Evolutionary conservation across 2,113 vertebrate genomes (phyloP).

Genomic region (Tringa solitaria): DNA sequence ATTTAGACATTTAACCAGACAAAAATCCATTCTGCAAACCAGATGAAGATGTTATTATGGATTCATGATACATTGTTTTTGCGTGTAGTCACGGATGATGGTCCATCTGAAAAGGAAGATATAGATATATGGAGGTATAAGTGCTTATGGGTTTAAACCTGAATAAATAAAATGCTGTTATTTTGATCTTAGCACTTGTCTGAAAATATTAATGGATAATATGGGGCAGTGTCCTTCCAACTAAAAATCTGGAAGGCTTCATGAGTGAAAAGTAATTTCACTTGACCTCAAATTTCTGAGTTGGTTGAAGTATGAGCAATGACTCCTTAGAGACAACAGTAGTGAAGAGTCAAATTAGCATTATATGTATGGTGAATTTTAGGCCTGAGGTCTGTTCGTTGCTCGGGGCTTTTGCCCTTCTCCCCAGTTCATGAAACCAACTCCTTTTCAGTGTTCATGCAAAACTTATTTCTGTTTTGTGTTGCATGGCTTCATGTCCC

Average conservation of each 20-base stretch:
- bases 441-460: not conserved
- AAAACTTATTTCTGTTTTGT: not conserved
- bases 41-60: constrained; percentile 52
- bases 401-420: not conserved
- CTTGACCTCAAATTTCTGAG: not conserved
- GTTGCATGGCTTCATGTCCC: not conserved
- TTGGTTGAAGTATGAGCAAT: not conserved
- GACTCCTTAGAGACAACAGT: not conserved
- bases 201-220: constrained; percentile 36
- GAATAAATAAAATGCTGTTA: constrained; percentile 54
- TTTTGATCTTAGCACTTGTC: constrained; percentile 46
- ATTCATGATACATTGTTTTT: constrained; percentile 53
- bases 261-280: not conserved
- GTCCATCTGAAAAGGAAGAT: constrained; percentile 34
- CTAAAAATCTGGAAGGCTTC: not conserved
- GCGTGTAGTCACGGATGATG: constrained; percentile 45
- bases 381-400: not conserved
- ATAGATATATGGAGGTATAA: constrained; percentile 10
- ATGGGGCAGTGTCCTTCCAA: not conserved
- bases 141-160: constrained; percentile 31
- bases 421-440: not conserved
- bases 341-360: not conserved
- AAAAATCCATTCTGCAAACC: constrained; percentile 34
- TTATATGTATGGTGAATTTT: not conserved
- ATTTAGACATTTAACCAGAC: constrained; percentile 70